A percentile compares a stretch with the other conserved stretches of the same genome.
Conservation (phyloP, 1,140 invertebrate genomes). For the Conus ventricosus region DNA sequence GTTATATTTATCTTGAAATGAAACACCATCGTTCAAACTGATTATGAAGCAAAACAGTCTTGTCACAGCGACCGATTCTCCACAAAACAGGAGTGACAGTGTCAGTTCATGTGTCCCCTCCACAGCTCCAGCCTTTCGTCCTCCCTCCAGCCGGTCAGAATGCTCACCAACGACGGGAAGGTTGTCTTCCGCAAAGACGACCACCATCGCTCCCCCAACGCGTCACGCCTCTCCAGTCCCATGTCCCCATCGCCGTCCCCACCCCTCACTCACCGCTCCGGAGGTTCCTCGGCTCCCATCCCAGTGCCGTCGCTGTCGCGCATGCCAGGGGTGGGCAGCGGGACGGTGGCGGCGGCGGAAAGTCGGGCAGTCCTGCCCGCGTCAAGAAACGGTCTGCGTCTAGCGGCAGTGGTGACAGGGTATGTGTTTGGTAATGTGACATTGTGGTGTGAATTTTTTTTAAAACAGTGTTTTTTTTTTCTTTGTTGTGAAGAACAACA, state of each 20-base stretch:
- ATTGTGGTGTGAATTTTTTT: too few species aligned
- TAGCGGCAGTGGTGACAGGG: background rate
- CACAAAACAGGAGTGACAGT: too few species aligned
- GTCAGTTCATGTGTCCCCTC: too few species aligned
- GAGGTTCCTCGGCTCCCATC: conserved; percentile 79
- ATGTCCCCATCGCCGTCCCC: conserved; percentile 54
- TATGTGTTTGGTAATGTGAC: background rate
- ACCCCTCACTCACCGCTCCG: conserved; percentile 57
- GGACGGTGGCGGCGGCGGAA: background rate
- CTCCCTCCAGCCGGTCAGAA: background rate
- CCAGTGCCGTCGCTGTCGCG: conserved; percentile 85
- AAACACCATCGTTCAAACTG: too few species aligned
- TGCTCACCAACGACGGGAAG: conserved; percentile 18
- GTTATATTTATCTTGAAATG: too few species aligned
- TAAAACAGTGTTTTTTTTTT: too few species aligned
- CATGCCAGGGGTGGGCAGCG: conserved; percentile 75
- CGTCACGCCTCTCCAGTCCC: background rate
- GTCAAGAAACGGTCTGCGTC: conserved; percentile 25
- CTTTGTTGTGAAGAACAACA: too few species aligned
- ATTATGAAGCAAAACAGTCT: too few species aligned
- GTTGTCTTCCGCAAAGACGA: conserved; percentile 28
- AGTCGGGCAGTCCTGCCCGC: background rate
- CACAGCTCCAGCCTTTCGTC: background rate
- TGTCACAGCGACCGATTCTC: too few species aligned
- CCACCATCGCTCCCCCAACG: conserved; percentile 20